Percentiles rank a stretch among this genome's conserved stretches.
These are phyloP conservation scores for Petaurus breviceps DNA, from an alignment of 2,113 vertebrate species.

Conservation along the genomic window DNA sequence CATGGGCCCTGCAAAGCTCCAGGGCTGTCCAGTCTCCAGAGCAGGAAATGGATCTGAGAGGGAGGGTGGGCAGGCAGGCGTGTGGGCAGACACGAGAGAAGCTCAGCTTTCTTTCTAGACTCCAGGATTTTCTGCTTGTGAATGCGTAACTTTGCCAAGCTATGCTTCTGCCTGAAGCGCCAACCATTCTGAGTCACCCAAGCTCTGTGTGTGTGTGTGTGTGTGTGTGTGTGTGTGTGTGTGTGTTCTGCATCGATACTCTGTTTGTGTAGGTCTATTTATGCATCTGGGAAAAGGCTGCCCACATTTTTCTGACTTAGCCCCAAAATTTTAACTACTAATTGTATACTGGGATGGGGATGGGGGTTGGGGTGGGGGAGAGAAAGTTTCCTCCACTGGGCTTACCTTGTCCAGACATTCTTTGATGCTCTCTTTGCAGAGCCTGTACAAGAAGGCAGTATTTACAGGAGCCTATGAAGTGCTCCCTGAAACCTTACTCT, in stretches of 20 bases:
- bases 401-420: slow-evolving; percentile 78
- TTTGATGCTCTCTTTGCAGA: slow-evolving; percentile 77
- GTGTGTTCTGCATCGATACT: slow-evolving; percentile 42
- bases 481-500: slow-evolving; percentile 68
- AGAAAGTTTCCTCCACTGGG: slow-evolving; percentile 79
- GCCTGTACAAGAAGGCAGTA: slow-evolving; percentile 75
- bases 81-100: neutral
- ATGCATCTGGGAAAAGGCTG: slow-evolving; percentile 48
- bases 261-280: slow-evolving; percentile 69
- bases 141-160: slow-evolving; percentile 38
- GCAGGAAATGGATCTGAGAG: neutral
- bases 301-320: slow-evolving; percentile 66
- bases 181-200: slow-evolving; percentile 65
- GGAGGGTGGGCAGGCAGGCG: neutral
- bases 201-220: neutral
- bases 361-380: slow-evolving; percentile 11
- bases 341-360: slow-evolving; percentile 40
- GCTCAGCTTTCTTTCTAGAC: neutral
- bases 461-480: slow-evolving; percentile 64
- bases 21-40: neutral
- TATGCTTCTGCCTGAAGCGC: slow-evolving; percentile 58
- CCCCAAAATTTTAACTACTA: slow-evolving; percentile 72
- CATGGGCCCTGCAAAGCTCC: neutral
- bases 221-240: neutral
- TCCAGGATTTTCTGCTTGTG: neutral